Percentiles rank a stretch among this genome's conserved stretches.
These are phyloP conservation scores for Rhopilema esculentum DNA, from an alignment of 30 jellyfish, hydroid and myxozoan genomes.

Conservation along the genomic window DNA sequence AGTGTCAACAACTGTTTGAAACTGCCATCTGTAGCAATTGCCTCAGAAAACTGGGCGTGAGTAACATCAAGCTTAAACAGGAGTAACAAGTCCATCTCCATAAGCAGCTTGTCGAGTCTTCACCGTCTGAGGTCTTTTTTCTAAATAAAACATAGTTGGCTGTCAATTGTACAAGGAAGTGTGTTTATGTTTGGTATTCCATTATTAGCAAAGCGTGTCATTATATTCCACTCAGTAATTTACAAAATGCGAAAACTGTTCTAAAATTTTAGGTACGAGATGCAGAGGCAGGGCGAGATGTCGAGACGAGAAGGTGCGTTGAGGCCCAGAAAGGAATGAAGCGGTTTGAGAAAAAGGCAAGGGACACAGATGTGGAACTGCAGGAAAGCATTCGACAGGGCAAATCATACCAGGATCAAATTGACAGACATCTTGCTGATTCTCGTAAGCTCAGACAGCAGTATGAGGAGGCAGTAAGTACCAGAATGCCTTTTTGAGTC, in stretches of 20 bases:
- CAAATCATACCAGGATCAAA: constrained; percentile 45
- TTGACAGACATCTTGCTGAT: constrained; percentile 47
- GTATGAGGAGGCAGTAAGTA: constrained; percentile 67
- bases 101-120: too few species aligned
- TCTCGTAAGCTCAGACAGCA: constrained; percentile 62
- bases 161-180: too few species aligned
- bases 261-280: constrained; percentile 33
- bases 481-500: not conserved
- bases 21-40: too few species aligned
- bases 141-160: too few species aligned
- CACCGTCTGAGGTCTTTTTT: too few species aligned
- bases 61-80: too few species aligned
- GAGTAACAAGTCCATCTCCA: too few species aligned
- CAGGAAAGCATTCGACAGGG: constrained; percentile 28
- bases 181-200: too few species aligned
- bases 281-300: constrained; percentile 66
- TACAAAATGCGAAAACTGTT: not conserved
- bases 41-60: too few species aligned
- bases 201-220: too few species aligned
- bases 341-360: constrained; percentile 48
- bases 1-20: too few species aligned
- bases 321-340: constrained; percentile 77
- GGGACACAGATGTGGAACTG: constrained; percentile 48
- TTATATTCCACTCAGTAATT: not conserved
- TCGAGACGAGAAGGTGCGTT: constrained; percentile 60